Evolutionary conservation across 1,140 invertebrate genomes (phyloP), one percentile per base, ranked within the genome.

Genomic region (Ostrea denselamellosa): DNA sequence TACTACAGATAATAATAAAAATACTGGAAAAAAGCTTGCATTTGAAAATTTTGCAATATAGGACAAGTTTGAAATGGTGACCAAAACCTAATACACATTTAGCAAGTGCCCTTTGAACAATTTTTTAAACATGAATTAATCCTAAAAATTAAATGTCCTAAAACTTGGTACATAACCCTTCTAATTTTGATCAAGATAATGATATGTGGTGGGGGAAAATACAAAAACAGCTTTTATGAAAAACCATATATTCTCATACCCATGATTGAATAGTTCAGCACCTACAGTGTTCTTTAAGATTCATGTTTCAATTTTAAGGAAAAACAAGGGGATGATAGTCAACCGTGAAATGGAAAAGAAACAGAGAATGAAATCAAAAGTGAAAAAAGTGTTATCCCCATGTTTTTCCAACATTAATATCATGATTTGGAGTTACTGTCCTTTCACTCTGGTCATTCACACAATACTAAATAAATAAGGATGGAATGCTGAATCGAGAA

Each of bases 391-490:
- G 9, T 25, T 14, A 10, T 14, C 28, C 68, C 68, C 68, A 28
- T 77, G 68, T 77, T 77, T 28, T 77, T 25, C 28, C 22, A 77
- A 34, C 68, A 77, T 14, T 77, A 77, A 77, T 77, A 77, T 77
- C 68, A 77, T 77, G 68, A 77, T 77, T 44, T 77, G 28, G 8
- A 12, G 17, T 62, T 62, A 19, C 68, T 77, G 28, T 28, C 14
- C 68, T 77, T 77, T 77, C 68, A 77, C 28, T 28, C 68, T 14
- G 28, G 14, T 77, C 68, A 77, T 77, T 77, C 68, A 77, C 28
- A 28, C 68, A 28, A 25, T 77, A 77, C 22, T 77, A 25, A 77
- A 77, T 77, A 28, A 77, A 62, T 62, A 62, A 77, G 3, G 58
- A n/a, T 19, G 58, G 68, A 77, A 77, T 77, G 22, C 25, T 77